Percentiles rank a stretch among this genome's conserved stretches.
Evolutionary conservation across 2,888 invertebrate species (phyloP).

Genomic region (Andrena marginata): DNA sequence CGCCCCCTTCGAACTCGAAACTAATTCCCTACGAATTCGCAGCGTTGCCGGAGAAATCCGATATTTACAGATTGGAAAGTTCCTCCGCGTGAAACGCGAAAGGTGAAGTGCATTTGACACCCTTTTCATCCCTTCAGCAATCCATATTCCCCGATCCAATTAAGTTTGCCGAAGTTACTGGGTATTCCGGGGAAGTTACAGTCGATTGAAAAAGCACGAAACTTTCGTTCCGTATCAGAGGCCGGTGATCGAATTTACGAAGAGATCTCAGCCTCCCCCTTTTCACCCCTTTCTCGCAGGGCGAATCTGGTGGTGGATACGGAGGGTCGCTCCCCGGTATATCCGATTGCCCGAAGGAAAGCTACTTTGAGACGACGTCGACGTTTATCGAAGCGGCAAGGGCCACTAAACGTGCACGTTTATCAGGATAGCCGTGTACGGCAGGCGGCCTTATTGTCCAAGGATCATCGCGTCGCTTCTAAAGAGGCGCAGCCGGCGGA

Average conservation of each 20-base stretch:
- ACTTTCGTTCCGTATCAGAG: conserved; percentile 1
- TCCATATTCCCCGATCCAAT: conserved; percentile 5
- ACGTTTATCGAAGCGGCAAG: conserved; percentile 59
- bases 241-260: conserved; percentile 4
- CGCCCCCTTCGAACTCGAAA: neutral
- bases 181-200: neutral
- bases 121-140: conserved; percentile 8
- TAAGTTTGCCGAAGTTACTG: conserved; percentile 11
- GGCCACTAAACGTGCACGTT: conserved; percentile 71
- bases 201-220: conserved; percentile 4
- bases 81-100: conserved; percentile 10
- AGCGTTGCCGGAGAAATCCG: conserved; percentile 3
- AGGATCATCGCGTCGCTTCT: conserved; percentile 44
- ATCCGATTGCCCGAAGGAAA: conserved; percentile 64
- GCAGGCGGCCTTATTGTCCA: conserved; percentile 47
- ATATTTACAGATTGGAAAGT: conserved; percentile 26
- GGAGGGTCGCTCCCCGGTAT: conserved; percentile 56
- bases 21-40: neutral
- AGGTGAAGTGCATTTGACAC: conserved; percentile 8
- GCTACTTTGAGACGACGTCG: conserved; percentile 62
- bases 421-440: conserved; percentile 69
- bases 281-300: conserved; percentile 32
- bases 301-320: conserved; percentile 54
- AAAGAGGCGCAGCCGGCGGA: conserved; percentile 27
- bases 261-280: conserved; percentile 16